Base-by-base conservation (phyloP, 2,113 vertebrate genomes). In the Corvus moneduloides region DNA sequence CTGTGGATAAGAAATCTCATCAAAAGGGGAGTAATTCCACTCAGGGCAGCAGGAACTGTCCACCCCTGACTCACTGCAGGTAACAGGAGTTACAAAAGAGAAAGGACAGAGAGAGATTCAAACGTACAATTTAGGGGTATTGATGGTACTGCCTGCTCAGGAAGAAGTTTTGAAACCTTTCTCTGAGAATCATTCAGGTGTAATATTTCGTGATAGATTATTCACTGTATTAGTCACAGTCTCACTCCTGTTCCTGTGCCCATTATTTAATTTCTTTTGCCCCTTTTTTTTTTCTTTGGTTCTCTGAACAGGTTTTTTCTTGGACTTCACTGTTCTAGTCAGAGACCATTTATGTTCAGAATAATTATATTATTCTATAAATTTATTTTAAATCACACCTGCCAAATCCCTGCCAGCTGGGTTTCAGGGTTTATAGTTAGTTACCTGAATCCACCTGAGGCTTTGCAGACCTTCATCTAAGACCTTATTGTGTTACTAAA, bases 371-470 rank as follows among this genome's bases (percentile, higher is more conserved):
- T 24, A 9, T 23, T 37, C 23, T 2, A 44, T 6, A n/a, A n/a
- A 18, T 64, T 15, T 56, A 10, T 68, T 89, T 56, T 27, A 63
- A 81, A 20, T 68, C 35, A 3, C 17, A 35, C 27, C 55, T 80
- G 18, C 14, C 13, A 59, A 43, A 20, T 35, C 35, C 9, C 33
- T 90, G 3, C 26, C 7, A 75, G 26, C 54, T 44, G 3, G 39
- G 14, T 44, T 13, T 71, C 10, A 39, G 27, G 28, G 8, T 1
- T 74, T 32, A 24, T 0, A 2, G 18, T n/a, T 66, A 48, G 18
- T n/a, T 66, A 48, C 49, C 35, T 51, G 14, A 18, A 52, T 56
- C 32, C 33, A 27, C 46, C 46, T 56, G 15, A 91, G 6, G 9
- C 9, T 63, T 67, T 78, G 28, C 17, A 81, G 64, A 48, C 7